phyloP scores from a whole-genome alignment of 2,888 invertebrate genomes.

The Agonopterix arenella region DNA sequence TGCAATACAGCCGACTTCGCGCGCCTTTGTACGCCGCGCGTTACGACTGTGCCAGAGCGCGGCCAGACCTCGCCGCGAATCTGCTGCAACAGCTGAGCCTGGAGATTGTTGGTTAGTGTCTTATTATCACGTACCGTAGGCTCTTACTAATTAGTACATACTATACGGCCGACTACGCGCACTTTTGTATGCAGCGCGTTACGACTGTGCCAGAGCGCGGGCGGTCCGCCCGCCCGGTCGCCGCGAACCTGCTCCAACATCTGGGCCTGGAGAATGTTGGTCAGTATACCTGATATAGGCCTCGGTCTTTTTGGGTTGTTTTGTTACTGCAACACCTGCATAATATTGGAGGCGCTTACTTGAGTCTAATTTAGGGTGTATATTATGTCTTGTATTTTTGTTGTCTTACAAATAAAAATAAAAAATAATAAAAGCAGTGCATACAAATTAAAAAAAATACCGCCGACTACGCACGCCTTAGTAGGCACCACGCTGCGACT shows the following conservation, averaged over 20 bases:
- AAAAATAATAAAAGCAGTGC: too few relatives aligned
- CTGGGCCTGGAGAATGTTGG: conserved; percentile 80
- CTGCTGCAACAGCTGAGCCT: conserved; percentile 86
- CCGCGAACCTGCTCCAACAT: conserved; percentile 85
- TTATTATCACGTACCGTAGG: too few relatives aligned
- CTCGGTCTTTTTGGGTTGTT: too few relatives aligned
- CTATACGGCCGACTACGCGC: conserved; percentile 82
- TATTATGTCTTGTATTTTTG: too few relatives aligned
- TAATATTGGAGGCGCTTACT: too few relatives aligned
- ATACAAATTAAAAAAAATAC: conserved; percentile 44
- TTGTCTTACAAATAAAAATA: too few relatives aligned
- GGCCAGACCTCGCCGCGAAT: conserved; percentile 87
- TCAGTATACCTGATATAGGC: too few relatives aligned
- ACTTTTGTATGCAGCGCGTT: conserved; percentile 82
- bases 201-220: conserved; percentile 86
- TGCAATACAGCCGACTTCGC: conserved; percentile 79
- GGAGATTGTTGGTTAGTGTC: conserved; percentile 34
- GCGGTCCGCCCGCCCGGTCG: conserved; percentile 88
- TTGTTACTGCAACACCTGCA: too few relatives aligned
- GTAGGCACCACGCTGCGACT: conserved; percentile 83
- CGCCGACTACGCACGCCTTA: conserved; percentile 82
- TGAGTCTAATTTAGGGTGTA: too few relatives aligned
- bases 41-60: conserved; percentile 86
- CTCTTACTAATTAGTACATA: too few relatives aligned
- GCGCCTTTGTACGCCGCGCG: conserved; percentile 82